Evolutionary conservation across 2,113 vertebrate genomes (phyloP).

Genomic region (Theristicus caerulescens): DNA sequence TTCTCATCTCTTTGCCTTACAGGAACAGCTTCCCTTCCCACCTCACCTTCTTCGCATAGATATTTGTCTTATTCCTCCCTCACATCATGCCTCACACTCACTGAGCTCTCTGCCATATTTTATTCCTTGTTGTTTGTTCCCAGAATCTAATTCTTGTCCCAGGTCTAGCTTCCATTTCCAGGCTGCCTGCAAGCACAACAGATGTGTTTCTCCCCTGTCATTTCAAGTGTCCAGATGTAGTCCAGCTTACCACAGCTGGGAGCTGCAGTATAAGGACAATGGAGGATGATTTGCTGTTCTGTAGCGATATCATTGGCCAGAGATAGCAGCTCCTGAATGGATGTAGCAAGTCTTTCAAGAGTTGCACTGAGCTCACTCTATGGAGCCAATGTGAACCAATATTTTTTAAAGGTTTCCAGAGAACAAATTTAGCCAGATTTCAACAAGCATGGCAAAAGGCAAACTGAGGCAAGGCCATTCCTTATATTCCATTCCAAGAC

Average conservation of each 20-base stretch:
- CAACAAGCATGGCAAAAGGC: neutral
- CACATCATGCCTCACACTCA: neutral
- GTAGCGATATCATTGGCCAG: neutral
- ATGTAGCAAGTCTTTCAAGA: neutral
- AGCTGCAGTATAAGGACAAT: neutral
- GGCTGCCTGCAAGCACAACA: neutral
- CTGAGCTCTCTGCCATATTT: neutral
- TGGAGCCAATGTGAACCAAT: neutral
- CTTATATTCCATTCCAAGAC: neutral
- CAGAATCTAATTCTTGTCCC: neutral
- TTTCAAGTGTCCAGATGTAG: neutral
- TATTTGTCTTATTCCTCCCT: neutral
- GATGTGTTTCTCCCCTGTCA: neutral
- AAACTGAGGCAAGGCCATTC: neutral
- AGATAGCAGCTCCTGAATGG: neutral
- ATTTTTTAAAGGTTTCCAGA: neutral
- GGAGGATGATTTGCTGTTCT: neutral
- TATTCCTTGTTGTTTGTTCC: neutral
- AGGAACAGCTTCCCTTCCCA: neutral
- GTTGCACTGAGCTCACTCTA: neutral
- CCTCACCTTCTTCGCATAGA: neutral
- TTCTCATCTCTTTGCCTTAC: neutral
- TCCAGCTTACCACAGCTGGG: neutral
- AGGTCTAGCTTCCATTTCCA: neutral
- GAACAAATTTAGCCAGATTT: neutral